Evolutionary conservation across 2,113 vertebrate genomes (phyloP), one percentile per base, ranked within the genome.

Genomic region (Pollachius pollachius): DNA sequence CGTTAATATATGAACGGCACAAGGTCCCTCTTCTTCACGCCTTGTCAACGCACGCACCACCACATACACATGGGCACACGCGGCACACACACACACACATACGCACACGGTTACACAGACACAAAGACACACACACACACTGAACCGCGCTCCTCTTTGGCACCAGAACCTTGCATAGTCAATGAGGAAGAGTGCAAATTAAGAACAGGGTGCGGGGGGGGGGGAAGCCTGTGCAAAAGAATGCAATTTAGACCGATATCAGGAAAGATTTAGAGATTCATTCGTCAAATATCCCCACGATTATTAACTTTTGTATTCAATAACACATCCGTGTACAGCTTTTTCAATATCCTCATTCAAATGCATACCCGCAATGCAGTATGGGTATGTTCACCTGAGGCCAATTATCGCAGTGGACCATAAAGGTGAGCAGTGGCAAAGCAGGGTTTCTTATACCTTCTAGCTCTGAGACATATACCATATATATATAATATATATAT

Each of bases 301-400:
- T 91, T 92, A 92, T 91, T 91, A 92, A 90, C 84, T 89, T 91
- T 88, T 87, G 81, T 90, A 89, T 92, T 90, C 84, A 87, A 85
- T 87, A 90, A 89, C 86, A 88, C 88, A 91, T 89, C 84, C 82
- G 85, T 86, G 84, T 90, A 85, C 85, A 85, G 86, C 85, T 86
- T 91, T 91, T 90, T 90, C 88, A 91, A 85, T 92, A 92, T 92
- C 85, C 41, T 13, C 12, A 89, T 85, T 89, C 79, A 90, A 91
- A 90, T 86, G 88, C 83, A 84, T 92, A 89, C 86, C 87, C 83
- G 84, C 85, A 82, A 72, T 84, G 85, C 86, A 62, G 83, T 84
- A 81, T 73, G 62, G 76, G 75, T 73, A 81, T 56, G 72, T 82
- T 89, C 89, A 90, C 90, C 88, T 84, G 72, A 68, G 87, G 89